A percentile compares a stretch with the other conserved stretches of the same genome.
Conservation (phyloP, 2,888 invertebrate species). For the Orchesella flavescens region DNA sequence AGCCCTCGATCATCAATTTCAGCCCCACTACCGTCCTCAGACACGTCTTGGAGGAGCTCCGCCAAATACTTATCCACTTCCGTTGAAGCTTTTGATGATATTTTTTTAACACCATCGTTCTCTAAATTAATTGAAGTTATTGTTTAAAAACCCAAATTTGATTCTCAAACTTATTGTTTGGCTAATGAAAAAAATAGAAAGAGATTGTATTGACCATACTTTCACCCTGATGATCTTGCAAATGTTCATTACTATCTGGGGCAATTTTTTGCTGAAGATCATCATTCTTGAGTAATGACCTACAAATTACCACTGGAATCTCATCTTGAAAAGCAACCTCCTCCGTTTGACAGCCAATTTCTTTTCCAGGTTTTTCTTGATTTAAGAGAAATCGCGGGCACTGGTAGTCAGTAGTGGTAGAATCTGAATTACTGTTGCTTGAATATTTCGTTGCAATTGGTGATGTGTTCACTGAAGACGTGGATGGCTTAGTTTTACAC, state of each 20-base stretch:
- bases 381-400: constrained; percentile 12
- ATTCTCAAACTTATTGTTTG: no score
- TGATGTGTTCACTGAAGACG: neutral
- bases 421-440: neutral
- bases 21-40: constrained; percentile 21
- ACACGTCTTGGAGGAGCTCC: constrained; percentile 56
- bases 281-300: constrained; percentile 40
- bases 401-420: constrained; percentile 17
- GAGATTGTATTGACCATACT: constrained; percentile 15
- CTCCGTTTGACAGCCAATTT: constrained; percentile 36
- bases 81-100: constrained; percentile 48
- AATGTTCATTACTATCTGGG: constrained; percentile 54
- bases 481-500: neutral
- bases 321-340: constrained; percentile 43
- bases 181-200: no score
- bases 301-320: constrained; percentile 53
- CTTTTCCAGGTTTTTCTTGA: neutral
- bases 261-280: constrained; percentile 53
- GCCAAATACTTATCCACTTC: constrained; percentile 63
- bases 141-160: no score
- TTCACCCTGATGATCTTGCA: constrained; percentile 30
- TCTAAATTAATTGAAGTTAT: constrained; percentile 1
- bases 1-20: neutral
- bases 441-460: neutral
- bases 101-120: constrained; percentile 10